Evolutionary conservation across 1,140 invertebrate genomes (phyloP), one percentile per base, ranked within the genome.

Genomic region (Eumeta japonica): DNA sequence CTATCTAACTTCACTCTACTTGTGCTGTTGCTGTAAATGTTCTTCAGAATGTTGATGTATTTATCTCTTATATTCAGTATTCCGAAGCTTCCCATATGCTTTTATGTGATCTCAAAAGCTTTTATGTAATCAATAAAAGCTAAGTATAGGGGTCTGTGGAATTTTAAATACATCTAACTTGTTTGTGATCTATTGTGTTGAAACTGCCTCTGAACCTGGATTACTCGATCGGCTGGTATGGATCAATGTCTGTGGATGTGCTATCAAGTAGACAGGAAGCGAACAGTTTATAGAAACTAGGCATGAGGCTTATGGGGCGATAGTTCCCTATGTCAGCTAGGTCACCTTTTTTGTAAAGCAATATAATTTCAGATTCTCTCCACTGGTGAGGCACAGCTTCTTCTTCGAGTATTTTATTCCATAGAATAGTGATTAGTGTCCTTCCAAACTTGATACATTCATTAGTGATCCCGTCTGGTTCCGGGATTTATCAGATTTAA

Each of bases 341-440:
- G 20, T 55, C 45, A 1, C 55, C 54, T 46, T 64, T 62, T 42
- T 64, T 60, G 30, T 52, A 52, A 0, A 63, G 18, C 28, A 62
- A 29, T 4, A 59, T n/a, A n/a, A n/a, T n/a, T n/a, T n/a, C n/a
- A n/a, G n/a, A n/a, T n/a, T n/a, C n/a, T n/a, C n/a, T n/a, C 55
- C 57, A 58, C 34, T 12, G 10, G 0, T 35, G 11, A 16, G 58
- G 55, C 2, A 57, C 48, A n/a, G 7, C 7, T 47, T 50, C 46
- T 34, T 52, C 46, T 0, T 42, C 11, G 3, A 50, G n/a, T 33
- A 56, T n/a, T n/a, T n/a, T n/a, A n/a, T n/a, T n/a, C n/a, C n/a
- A n/a, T n/a, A n/a, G n/a, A n/a, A n/a, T n/a, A 1, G 45, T 48
- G 4, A 50, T 28, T 11, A 43, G 42, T 13, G 27, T 41, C 27